phyloP scores from a whole-genome alignment of 2,113 vertebrate genomes.

The Semnornis frantzii region DNA sequence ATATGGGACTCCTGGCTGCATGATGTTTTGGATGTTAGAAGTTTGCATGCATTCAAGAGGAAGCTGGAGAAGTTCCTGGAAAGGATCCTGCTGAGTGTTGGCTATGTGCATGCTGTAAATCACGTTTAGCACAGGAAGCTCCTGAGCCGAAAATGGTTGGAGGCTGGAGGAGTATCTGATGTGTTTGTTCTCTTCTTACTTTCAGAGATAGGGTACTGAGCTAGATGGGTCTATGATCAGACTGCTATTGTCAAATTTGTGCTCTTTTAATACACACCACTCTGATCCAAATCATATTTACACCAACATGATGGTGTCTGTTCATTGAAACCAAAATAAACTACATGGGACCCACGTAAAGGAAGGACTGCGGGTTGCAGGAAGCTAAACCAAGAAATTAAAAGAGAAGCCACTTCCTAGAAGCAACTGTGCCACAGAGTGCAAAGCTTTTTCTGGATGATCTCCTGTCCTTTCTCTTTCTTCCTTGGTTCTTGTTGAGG shows the following conservation, averaged over 20 bases:
- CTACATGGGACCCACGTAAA: not conserved
- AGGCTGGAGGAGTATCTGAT: not conserved
- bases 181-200: not conserved
- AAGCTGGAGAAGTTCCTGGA: not conserved
- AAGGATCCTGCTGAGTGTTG: not conserved
- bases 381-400: slow-evolving; percentile 21
- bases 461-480: not conserved
- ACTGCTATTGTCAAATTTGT: not conserved
- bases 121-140: not conserved
- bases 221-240: not conserved
- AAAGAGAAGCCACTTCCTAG: not conserved
- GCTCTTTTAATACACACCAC: not conserved
- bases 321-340: slow-evolving; percentile 51
- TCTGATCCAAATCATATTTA: not conserved
- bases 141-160: not conserved
- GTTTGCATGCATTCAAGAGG: not conserved
- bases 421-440: not conserved
- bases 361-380: slow-evolving; percentile 1
- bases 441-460: not conserved
- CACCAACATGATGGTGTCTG: slow-evolving; percentile 13
- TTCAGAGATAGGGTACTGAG: not conserved
- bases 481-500: not conserved
- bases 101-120: not conserved
- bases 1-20: not conserved
- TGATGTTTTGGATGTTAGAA: not conserved